Percentiles rank a stretch among this genome's conserved stretches.
Conservation (phyloP, 2,113 vertebrate genomes). For the Thermophis baileyi region DNA sequence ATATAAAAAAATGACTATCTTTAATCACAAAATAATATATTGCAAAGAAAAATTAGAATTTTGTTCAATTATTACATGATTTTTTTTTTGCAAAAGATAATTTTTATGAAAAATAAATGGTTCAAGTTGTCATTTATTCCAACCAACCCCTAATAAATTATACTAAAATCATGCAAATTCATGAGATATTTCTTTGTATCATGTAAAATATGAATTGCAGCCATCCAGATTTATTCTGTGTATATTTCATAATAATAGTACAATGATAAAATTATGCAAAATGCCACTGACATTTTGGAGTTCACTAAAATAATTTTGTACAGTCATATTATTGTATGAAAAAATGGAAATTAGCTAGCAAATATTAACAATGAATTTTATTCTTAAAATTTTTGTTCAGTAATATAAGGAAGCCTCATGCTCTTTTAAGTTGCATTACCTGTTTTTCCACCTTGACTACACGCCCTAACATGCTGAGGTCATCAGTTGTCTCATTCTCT, state of each 20-base stretch:
- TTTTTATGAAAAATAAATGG: background rate
- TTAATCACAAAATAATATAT: background rate
- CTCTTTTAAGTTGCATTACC: conserved; percentile 67
- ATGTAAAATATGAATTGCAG: background rate
- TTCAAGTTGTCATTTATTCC: background rate
- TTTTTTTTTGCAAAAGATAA: background rate
- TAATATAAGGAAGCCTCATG: background rate
- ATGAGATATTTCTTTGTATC: background rate
- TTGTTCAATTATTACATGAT: background rate
- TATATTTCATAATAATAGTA: background rate
- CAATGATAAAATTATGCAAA: background rate
- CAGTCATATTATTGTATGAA: background rate
- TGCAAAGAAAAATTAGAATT: background rate
- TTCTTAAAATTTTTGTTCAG: background rate
- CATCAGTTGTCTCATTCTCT: conserved; percentile 87
- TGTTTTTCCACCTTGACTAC: conserved; percentile 98
- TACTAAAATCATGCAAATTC: background rate
- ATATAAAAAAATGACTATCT: background rate
- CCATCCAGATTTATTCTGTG: background rate
- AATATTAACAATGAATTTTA: conserved; percentile 28
- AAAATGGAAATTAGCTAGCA: background rate
- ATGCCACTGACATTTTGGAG: background rate
- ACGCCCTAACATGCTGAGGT: conserved; percentile 93
- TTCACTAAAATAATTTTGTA: background rate
- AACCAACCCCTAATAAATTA: background rate